Base-by-base conservation (phyloP, 2,797 vertebrate species). In the Hippocampus kuda region DNA sequence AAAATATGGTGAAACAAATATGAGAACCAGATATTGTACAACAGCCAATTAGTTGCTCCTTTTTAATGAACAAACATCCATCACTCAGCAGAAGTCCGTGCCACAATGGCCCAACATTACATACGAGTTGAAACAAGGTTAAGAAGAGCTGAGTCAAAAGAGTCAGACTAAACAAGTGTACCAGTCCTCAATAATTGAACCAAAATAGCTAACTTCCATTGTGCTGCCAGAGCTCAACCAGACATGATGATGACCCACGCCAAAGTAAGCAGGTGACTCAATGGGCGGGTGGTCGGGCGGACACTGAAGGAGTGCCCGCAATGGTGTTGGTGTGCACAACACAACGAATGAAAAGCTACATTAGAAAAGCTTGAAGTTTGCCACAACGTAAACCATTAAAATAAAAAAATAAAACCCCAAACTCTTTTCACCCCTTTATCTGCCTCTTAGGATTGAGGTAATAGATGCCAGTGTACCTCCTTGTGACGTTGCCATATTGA, bases 401-500 rank as follows among this genome's bases (percentile, higher is more conserved):
- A 38, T n/a, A 38, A 46, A 46, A 13, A 46, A 64, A 42, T 73
- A 74, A 54, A 74, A 59, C 68, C 69, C 2, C 27, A 27, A 30
- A 30, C 77, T 83, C 11, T 49, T 67, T 54, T 59, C 11, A 38
- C 44, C 54, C 26, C 48, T 62, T 10, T 1, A 27, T 48, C 72
- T 62, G 24, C 61, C 44, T 72, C 68, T 44, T 61, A 79, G 70
- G 74, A 78, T 72, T 59, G 71, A 75, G 65, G 70, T 63, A 69
- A 68, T 78, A 75, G 78, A 77, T 75, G 16, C 66, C 15, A 65
- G 69, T 82, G 75, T 94, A 97, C 95, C 95, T 97, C 93, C 95
- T 95, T 96, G 95, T 60, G 94, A 94, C 82, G 93, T 92, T 83
- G 95, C 95, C 87, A 99, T 92, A 82, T 95, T 97, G 87, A 98